These are phyloP conservation scores for Tenodera sinensis DNA, from an alignment of 2,888 invertebrate species.

Conservation along the genomic window DNA sequence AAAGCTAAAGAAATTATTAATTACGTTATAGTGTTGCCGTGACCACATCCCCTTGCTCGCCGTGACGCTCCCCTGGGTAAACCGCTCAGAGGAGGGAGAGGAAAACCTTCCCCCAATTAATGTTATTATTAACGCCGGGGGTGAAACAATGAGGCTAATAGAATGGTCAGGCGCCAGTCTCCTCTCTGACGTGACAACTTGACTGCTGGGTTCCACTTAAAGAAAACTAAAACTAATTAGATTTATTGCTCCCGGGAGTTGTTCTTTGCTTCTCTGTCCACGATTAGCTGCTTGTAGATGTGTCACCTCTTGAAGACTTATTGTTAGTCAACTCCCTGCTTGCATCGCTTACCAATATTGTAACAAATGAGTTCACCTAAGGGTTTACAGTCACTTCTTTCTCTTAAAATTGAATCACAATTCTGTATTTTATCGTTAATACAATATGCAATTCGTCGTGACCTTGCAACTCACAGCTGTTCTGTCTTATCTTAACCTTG, in stretches of 20 bases:
- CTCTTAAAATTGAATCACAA: too few species aligned
- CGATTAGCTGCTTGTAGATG: too few species aligned
- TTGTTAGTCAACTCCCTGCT: too few species aligned
- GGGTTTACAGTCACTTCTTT: too few species aligned
- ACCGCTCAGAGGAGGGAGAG: neutral
- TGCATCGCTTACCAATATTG: too few species aligned
- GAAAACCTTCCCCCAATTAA: conserved; percentile 8
- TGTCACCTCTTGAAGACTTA: too few species aligned
- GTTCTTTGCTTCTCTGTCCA: too few species aligned
- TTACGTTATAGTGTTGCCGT: neutral
- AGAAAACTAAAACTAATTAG: neutral
- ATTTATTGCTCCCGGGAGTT: neutral
- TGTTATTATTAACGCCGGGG: conserved; percentile 13
- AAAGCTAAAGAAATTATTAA: neutral
- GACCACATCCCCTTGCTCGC: neutral
- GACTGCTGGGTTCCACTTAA: neutral
- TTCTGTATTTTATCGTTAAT: too few species aligned
- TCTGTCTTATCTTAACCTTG: too few species aligned
- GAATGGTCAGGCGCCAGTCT: conserved; percentile 1
- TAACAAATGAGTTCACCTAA: too few species aligned
- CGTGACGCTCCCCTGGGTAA: neutral
- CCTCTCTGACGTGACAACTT: neutral
- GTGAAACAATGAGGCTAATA: conserved; percentile 18
- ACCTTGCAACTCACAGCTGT: too few species aligned
- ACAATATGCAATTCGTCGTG: too few species aligned